Conservation (phyloP, 2,797 vertebrate genomes). For the Acipenser oxyrinchus region DNA sequence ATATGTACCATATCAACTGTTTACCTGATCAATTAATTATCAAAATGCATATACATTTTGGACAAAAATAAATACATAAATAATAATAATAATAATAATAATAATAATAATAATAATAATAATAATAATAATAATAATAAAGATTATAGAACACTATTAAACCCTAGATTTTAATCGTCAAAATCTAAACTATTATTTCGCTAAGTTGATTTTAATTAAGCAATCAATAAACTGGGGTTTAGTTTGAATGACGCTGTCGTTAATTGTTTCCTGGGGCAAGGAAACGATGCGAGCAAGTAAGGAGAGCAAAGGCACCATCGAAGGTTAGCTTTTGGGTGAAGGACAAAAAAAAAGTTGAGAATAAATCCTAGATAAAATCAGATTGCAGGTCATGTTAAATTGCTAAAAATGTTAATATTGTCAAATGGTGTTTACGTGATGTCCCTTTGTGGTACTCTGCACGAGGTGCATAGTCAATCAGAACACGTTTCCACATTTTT, state of each 20-base stretch:
- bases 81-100: neutral
- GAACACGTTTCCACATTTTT: too few relatives aligned
- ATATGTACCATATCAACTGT: too few relatives aligned
- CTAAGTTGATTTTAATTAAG: constrained; percentile 23
- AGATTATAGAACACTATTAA: constrained; percentile 5
- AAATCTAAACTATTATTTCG: constrained; percentile 13
- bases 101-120: neutral
- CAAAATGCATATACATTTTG: too few relatives aligned
- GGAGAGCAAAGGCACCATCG: neutral
- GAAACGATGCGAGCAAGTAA: neutral
- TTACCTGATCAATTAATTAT: too few relatives aligned
- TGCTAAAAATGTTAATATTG: too few relatives aligned
- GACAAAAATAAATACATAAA: too few relatives aligned
- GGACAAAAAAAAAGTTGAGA: neutral
- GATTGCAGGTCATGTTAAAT: too few relatives aligned
- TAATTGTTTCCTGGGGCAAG: constrained; percentile 3
- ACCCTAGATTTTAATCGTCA: too few relatives aligned
- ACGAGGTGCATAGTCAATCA: too few relatives aligned
- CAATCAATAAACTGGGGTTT: constrained; percentile 45
- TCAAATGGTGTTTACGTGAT: too few relatives aligned
- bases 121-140: constrained; percentile 14
- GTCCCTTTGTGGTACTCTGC: too few relatives aligned
- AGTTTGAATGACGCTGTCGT: neutral
- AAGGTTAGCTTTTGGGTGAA: constrained; percentile 11
- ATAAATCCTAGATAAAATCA: too few relatives aligned